Evolutionary conservation across 2,888 invertebrate genomes (phyloP).

Genomic region (Chymomyza procnemis): DNA sequence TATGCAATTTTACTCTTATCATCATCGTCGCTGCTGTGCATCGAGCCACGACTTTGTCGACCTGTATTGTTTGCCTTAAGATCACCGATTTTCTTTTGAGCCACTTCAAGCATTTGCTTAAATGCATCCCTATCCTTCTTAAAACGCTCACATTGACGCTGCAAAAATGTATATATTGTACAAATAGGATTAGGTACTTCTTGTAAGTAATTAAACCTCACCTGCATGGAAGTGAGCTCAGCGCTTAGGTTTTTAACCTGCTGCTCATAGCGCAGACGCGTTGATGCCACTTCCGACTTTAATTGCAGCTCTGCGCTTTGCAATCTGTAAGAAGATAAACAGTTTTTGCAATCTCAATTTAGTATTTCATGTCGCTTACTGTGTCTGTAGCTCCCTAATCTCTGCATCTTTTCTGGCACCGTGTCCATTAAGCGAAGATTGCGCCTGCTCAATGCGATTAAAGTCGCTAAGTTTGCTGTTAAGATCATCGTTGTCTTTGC

Average conservation of each 20-base stretch:
- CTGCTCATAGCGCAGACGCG: constrained; percentile 90
- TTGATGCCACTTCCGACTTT: constrained; percentile 88
- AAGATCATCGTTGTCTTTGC: constrained; percentile 88
- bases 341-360: neutral
- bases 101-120: constrained; percentile 92
- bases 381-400: constrained; percentile 84
- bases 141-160: constrained; percentile 82
- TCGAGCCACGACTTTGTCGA: constrained; percentile 82
- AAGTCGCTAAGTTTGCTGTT: constrained; percentile 90
- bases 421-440: constrained; percentile 87
- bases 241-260: constrained; percentile 89
- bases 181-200: neutral
- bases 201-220: constrained; percentile 58
- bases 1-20: constrained; percentile 84
- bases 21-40: constrained; percentile 88
- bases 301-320: constrained; percentile 85
- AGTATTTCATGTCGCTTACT: constrained; percentile 74
- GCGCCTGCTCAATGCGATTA: constrained; percentile 89
- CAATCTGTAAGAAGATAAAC: constrained; percentile 74
- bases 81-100: constrained; percentile 90
- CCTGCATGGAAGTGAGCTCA: constrained; percentile 90
- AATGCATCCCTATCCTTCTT: constrained; percentile 93
- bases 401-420: constrained; percentile 87
- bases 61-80: constrained; percentile 82
- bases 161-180: constrained; percentile 9